Evolutionary conservation across 2,888 invertebrate genomes (phyloP).

Genomic region (Scaptodrosophila latifasciaeformis): DNA sequence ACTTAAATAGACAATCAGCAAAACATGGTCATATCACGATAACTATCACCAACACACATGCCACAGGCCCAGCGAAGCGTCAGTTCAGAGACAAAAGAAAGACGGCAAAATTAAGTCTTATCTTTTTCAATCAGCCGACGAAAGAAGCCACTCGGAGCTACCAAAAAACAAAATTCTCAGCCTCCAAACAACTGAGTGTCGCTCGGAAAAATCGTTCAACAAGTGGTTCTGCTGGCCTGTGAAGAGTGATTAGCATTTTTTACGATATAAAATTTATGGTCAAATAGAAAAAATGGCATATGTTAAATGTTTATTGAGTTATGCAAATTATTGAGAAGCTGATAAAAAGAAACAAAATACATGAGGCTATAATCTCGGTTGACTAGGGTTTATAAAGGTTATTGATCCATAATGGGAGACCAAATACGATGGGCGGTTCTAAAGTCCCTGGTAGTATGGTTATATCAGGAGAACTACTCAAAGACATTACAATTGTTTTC

Average conservation of each 20-base stretch:
- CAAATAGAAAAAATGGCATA: constrained; percentile 19
- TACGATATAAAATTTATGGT: background rate
- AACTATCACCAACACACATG: too few species aligned
- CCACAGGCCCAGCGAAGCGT: too few species aligned
- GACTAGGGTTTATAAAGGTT: too few species aligned
- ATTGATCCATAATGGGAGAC: too few species aligned
- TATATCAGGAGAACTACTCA: too few species aligned
- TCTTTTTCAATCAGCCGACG: constrained; percentile 30
- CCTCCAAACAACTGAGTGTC: too few species aligned
- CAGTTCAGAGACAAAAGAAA: constrained; percentile 31
- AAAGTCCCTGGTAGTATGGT: too few species aligned
- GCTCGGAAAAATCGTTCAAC: constrained; percentile 15
- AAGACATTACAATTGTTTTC: too few species aligned
- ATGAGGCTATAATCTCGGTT: too few species aligned
- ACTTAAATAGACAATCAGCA: background rate
- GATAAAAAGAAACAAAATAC: too few species aligned
- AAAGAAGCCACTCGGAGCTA: background rate
- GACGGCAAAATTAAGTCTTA: constrained; percentile 40
- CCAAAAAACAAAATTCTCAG: background rate
- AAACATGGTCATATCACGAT: constrained; percentile 1
- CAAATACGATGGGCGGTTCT: too few species aligned
- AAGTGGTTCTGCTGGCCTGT: constrained; percentile 25
- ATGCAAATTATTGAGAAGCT: too few species aligned
- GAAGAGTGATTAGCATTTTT: constrained; percentile 31
- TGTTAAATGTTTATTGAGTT: constrained; percentile 57